Base-by-base conservation (phyloP, 2,888 invertebrate species). In the Leptinotarsa tumamoca region DNA sequence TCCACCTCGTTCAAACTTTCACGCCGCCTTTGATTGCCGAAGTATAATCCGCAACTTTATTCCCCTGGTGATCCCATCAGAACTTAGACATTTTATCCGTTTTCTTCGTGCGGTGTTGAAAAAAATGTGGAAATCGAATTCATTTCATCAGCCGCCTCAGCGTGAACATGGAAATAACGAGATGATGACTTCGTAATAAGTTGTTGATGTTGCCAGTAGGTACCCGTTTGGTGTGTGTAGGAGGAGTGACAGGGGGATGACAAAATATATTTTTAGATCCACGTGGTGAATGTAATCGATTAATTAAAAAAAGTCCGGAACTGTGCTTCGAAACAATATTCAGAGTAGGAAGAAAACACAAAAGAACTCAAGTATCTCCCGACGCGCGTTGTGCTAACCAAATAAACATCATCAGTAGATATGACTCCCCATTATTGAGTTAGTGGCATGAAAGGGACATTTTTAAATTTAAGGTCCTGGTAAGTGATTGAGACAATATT, bases 121-220 rank as follows among this genome's bases (percentile, higher is more conserved):
- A 63, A 43, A 63, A 43, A 33, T 63, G 63, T 63, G 27, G 33
- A 43, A 63, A 63, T 63, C 43, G 7, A 63, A 63, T 63, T 63
- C 43, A n/a, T 63, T 63, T 2, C n/a, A 14, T 43, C 63, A 43
- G 15, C n/a, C 63, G 63, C 43, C 33, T 7, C 10, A 2, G 18
- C 63, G 63, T 58, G 21, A 43, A 63, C 27, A 33, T 27, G 33
- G 63, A 33, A 63, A 63, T 63, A 10, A 63, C 43, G 43, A 10
- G 33, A 18, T 63, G 43, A 63, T 63, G 33, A 43, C 63, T 63
- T 63, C n/a, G 43, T 63, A 43, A 63, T 63, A n/a, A 63, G 63
- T 63, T 43, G 43, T 63, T 63, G 63, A 33, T 43, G 43, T 63
- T 63, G 27, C 33, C 63, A 63, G n/a, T n/a, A 18, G n/a, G 27